Conservation (phyloP, 2,888 invertebrate species). For the Nymphalis urticae region DNA sequence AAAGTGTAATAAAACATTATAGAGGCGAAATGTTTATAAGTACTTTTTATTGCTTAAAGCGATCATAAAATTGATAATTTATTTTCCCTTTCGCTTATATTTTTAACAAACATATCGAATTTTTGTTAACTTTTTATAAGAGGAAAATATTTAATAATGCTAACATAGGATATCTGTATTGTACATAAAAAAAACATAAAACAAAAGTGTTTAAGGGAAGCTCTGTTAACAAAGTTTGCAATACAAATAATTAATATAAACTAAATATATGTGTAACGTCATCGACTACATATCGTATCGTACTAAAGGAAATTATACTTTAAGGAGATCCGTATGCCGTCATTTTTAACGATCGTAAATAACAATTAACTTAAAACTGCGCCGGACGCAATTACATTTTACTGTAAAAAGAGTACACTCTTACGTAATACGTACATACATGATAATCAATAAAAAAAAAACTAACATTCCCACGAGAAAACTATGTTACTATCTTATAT, state of each 20-base stretch:
- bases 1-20: constrained; percentile 36
- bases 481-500: too few species aligned
- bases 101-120: background rate
- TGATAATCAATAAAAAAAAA: background rate
- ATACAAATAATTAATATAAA: background rate
- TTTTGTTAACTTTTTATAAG: background rate
- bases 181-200: background rate
- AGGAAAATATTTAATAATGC: background rate
- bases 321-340: background rate
- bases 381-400: constrained; percentile 6
- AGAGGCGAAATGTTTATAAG: constrained; percentile 25
- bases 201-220: too few species aligned
- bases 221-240: background rate
- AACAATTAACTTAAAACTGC: background rate
- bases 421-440: background rate
- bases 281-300: background rate
- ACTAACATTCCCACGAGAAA: too few species aligned
- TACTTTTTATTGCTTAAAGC: constrained; percentile 27
- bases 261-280: background rate
- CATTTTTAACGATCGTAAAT: constrained; percentile 4
- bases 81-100: constrained; percentile 21
- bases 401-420: constrained; percentile 2
- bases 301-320: constrained; percentile 6
- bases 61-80: constrained; percentile 23
- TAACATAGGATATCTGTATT: background rate